phyloP scores from a whole-genome alignment of 2,888 invertebrate genomes.

The Colletes collaris region DNA sequence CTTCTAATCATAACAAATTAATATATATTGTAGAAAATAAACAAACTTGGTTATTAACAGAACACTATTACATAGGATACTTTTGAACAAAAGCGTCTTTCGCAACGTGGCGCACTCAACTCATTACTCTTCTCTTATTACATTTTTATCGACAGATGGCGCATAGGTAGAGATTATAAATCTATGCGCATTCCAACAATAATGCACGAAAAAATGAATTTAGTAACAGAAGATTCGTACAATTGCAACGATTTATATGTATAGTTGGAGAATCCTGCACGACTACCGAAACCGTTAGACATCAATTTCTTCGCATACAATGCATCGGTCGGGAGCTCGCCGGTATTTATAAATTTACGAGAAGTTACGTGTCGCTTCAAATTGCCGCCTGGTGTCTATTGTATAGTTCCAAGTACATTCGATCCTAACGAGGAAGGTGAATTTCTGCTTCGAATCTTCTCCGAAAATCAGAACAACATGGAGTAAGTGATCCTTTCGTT shows the following conservation, averaged over 20 bases:
- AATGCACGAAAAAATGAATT: no score
- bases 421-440: constrained; percentile 98
- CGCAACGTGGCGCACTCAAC: no score
- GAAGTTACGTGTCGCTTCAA: constrained; percentile 97
- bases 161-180: no score
- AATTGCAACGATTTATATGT: background rate
- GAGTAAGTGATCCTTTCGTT: constrained; percentile 86
- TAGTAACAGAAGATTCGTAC: no score
- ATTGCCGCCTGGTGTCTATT: constrained; percentile 96
- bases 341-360: constrained; percentile 97
- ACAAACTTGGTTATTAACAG: no score
- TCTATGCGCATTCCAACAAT: no score
- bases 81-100: no score
- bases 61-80: no score
- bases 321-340: constrained; percentile 94
- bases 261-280: constrained; percentile 87
- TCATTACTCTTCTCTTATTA: no score
- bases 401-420: constrained; percentile 98
- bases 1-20: no score
- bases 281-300: constrained; percentile 90
- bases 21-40: no score
- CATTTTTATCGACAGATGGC: no score
- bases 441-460: constrained; percentile 97
- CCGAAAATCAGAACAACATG: constrained; percentile 94
- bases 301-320: constrained; percentile 97